These are phyloP conservation scores for Psococerastis gibbosa DNA, from an alignment of 2,888 invertebrate species.

Conservation along the genomic window DNA sequence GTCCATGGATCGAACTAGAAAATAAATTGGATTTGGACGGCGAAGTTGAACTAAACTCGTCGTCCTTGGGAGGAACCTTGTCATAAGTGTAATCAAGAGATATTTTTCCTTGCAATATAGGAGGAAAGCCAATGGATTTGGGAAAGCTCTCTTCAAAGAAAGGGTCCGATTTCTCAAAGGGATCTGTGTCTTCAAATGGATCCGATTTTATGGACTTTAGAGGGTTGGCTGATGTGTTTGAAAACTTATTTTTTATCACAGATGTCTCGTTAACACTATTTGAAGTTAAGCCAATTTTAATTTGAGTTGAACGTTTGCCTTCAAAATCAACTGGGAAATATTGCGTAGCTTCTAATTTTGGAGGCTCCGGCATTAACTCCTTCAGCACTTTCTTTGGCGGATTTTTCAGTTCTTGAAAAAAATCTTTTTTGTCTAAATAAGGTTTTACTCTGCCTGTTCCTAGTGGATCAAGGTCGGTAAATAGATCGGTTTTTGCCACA, in stretches of 20 bases:
- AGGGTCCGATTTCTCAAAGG: constrained; percentile 50
- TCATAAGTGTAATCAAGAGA: constrained; percentile 37
- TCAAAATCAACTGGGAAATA: constrained; percentile 23
- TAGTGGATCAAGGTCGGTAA: constrained; percentile 83
- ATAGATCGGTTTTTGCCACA: constrained; percentile 43
- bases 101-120: constrained; percentile 27
- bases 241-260: constrained; percentile 12
- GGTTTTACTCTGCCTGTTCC: constrained; percentile 83
- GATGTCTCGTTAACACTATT: constrained; percentile 10
- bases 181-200: constrained; percentile 48
- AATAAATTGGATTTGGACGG: constrained; percentile 19
- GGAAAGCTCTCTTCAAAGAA: constrained; percentile 37
- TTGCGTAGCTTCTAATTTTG: constrained; percentile 17
- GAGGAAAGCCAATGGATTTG: constrained; percentile 22
- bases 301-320: constrained; percentile 12
- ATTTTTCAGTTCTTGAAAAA: constrained; percentile 89
- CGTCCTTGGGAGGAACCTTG: constrained; percentile 21
- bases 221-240: constrained; percentile 12
- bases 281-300: constrained; percentile 9
- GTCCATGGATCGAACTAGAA: constrained; percentile 30
- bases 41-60: constrained; percentile 20
- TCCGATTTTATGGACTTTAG: constrained; percentile 25
- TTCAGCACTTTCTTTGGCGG: constrained; percentile 84
- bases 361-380: constrained; percentile 42
- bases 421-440: constrained; percentile 88